A percentile compares a stretch with the other conserved stretches of the same genome.
These are phyloP conservation scores for Anticlea derivata DNA, from an alignment of 2,888 invertebrate species.

Conservation along the genomic window DNA sequence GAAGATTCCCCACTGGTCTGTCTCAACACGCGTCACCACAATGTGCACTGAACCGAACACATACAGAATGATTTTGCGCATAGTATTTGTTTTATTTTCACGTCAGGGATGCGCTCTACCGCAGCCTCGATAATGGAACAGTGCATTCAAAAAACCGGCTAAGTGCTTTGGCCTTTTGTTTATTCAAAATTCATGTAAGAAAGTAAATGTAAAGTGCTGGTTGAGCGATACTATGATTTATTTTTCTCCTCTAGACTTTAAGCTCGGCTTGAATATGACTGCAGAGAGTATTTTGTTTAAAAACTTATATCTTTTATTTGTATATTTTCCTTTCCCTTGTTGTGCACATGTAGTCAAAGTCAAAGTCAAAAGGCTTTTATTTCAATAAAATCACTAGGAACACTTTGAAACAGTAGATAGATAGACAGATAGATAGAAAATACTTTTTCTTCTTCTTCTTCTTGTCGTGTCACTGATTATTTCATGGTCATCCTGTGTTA, in stretches of 20 bases:
- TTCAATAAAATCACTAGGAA: no score
- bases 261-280: not conserved
- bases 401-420: no score
- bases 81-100: conserved; percentile 63
- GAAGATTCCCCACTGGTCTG: conserved; percentile 23
- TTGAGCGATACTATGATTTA: not conserved
- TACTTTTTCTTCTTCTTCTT: no score
- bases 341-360: no score
- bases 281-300: not conserved
- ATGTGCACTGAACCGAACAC: conserved; percentile 52
- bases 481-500: no score
- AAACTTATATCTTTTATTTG: no score
- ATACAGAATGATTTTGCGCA: conserved; percentile 57
- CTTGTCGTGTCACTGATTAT: no score
- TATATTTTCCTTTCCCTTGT: no score
- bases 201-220: conserved; percentile 20
- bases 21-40: conserved; percentile 28
- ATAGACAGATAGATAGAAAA: no score
- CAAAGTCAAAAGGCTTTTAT: no score
- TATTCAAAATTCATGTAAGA: conserved; percentile 30
- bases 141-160: conserved; percentile 45
- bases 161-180: conserved; percentile 35
- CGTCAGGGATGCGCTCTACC: conserved; percentile 54
- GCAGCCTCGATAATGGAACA: conserved; percentile 57
- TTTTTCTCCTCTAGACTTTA: conserved; percentile 3